Evolutionary conservation across 2,113 vertebrate species (phyloP).

Genomic region (Nicator chloris): DNA sequence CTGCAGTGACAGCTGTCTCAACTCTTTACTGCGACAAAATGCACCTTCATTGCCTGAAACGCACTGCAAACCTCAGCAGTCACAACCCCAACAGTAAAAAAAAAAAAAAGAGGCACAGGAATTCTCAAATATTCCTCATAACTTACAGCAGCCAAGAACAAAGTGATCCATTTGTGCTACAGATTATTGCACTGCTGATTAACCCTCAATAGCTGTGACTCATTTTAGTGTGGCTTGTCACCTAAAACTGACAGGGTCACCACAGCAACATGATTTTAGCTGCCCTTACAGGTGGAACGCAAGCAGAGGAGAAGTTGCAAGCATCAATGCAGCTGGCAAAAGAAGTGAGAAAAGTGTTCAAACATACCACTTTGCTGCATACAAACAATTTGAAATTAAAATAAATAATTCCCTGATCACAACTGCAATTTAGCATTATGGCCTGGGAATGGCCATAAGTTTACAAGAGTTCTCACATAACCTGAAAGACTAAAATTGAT

Average conservation of each 20-base stretch:
- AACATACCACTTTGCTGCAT: neutral
- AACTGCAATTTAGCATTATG: neutral
- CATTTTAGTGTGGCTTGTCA: neutral
- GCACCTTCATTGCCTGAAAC: neutral
- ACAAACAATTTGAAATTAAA: neutral
- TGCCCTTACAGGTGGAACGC: neutral
- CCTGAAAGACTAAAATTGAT: neutral
- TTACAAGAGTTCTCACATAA: neutral
- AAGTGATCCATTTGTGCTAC: neutral
- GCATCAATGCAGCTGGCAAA: neutral
- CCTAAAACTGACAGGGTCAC: constrained; percentile 40
- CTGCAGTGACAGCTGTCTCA: neutral
- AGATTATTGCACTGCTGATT: neutral
- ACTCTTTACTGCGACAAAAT: neutral
- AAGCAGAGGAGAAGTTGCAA: neutral
- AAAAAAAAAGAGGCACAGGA: neutral
- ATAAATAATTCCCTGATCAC: neutral
- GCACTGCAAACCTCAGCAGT: neutral
- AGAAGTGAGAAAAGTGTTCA: neutral
- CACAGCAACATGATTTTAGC: constrained; percentile 41
- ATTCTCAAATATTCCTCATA: neutral
- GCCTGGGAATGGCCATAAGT: neutral
- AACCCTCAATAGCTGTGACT: neutral
- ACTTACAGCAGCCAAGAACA: neutral
- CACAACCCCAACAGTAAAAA: neutral